Percentiles rank a stretch among this genome's conserved stretches.
These are phyloP conservation scores for Zonotrichia albicollis DNA, from an alignment of 2,797 vertebrate genomes.

Conservation along the genomic window DNA sequence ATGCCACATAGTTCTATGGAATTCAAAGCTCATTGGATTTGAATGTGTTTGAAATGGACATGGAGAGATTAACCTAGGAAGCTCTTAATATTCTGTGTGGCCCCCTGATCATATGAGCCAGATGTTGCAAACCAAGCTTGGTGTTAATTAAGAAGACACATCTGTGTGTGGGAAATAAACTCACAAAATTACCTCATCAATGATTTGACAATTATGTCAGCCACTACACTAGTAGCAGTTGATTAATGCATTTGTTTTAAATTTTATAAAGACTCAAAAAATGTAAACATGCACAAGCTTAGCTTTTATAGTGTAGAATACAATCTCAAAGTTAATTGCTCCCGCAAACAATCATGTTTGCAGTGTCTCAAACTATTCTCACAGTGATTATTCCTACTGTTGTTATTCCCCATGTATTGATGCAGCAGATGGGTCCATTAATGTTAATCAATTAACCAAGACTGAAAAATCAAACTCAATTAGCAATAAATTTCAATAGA, in stretches of 20 bases:
- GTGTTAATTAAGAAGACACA: constrained; percentile 57
- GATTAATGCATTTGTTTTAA: constrained; percentile 50
- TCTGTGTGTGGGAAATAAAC: constrained; percentile 41
- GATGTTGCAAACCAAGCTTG: constrained; percentile 56
- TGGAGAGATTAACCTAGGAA: constrained; percentile 55
- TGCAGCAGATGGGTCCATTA: constrained; percentile 63
- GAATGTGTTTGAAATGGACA: constrained; percentile 27
- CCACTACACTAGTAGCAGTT: neutral
- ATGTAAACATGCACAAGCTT: neutral
- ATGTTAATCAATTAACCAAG: constrained; percentile 68
- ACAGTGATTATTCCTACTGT: constrained; percentile 42
- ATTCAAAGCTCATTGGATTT: constrained; percentile 11
- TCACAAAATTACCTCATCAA: constrained; percentile 3
- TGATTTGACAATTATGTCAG: constrained; percentile 19
- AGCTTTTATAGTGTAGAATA: neutral
- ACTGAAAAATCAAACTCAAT: constrained; percentile 66
- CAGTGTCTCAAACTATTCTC: constrained; percentile 23
- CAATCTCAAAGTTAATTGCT: constrained; percentile 33
- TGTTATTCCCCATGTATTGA: constrained; percentile 3
- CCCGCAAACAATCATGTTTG: constrained; percentile 1
- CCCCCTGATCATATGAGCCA: constrained; percentile 25
- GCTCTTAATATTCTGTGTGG: constrained; percentile 52
- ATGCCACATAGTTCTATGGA: neutral
- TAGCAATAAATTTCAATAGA: constrained; percentile 58
- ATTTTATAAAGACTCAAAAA: constrained; percentile 2